These are phyloP conservation scores for Meghimatium bilineatum DNA, from an alignment of 2,888 invertebrate genomes.

Conservation along the genomic window DNA sequence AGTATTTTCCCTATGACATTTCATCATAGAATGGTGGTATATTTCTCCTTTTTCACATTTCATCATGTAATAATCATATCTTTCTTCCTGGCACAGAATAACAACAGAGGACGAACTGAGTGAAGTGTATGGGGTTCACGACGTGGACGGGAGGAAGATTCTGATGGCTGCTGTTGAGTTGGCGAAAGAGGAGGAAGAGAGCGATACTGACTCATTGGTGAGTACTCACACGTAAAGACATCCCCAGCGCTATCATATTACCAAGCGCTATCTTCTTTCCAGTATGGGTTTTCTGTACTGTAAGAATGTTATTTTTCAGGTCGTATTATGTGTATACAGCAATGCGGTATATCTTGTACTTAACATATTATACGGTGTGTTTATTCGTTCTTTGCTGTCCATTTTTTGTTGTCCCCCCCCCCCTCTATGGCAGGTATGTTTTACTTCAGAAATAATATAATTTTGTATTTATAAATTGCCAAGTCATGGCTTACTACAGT, in stretches of 20 bases:
- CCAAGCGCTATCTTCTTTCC: background rate
- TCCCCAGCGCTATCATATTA: background rate
- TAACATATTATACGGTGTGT: too few relatives aligned
- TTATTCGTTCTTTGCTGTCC: too few relatives aligned
- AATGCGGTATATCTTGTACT: too few relatives aligned
- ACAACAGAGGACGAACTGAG: conserved; percentile 62
- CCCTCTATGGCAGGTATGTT: too few relatives aligned
- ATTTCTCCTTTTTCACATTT: too few relatives aligned
- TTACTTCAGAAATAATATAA: too few relatives aligned
- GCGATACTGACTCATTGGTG: conserved; percentile 54
- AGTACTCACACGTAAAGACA: conserved; percentile 27
- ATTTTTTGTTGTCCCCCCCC: too few relatives aligned
- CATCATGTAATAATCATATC: background rate
- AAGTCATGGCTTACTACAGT: too few relatives aligned
- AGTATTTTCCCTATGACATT: too few relatives aligned
- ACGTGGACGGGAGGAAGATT: conserved; percentile 58
- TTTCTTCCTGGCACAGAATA: conserved; percentile 53
- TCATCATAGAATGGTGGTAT: too few relatives aligned
- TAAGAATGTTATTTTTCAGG: background rate
- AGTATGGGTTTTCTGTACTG: background rate
- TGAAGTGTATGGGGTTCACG: conserved; percentile 65
- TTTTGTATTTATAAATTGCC: too few relatives aligned
- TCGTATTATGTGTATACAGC: background rate
- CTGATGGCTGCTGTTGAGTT: conserved; percentile 63
- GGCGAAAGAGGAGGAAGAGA: conserved; percentile 62